phyloP scores from a whole-genome alignment of 2,888 invertebrate genomes.

The Cinara cedri region DNA sequence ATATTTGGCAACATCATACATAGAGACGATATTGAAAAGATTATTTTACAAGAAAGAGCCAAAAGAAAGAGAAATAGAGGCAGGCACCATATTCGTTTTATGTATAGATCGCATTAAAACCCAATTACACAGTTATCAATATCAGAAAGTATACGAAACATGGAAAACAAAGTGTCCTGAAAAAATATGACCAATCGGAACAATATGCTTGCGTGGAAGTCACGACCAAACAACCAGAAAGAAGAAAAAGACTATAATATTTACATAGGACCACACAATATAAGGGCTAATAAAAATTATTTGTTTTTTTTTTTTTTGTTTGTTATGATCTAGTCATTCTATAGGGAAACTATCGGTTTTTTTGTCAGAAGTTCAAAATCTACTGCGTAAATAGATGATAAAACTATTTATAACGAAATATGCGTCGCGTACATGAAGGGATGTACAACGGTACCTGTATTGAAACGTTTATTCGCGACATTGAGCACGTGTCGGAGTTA shows the following conservation, averaged over 20 bases:
- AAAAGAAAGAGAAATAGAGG: slow-evolving; percentile 3
- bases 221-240: neutral
- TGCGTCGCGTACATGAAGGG: no score
- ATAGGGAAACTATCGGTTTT: no score
- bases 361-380: no score
- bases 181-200: no score
- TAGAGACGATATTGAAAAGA: slow-evolving; percentile 15
- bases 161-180: neutral
- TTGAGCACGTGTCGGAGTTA: slow-evolving; percentile 3
- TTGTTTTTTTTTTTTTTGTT: no score
- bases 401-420: no score
- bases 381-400: no score
- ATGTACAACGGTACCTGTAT: no score
- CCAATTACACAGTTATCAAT: slow-evolving; percentile 7
- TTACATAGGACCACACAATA: no score
- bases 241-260: slow-evolving; percentile 74
- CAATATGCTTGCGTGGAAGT: slow-evolving; percentile 16
- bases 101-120: slow-evolving; percentile 1
- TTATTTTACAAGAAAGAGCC: neutral
- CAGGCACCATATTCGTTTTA: neutral
- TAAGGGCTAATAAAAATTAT: no score
- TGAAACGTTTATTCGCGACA: slow-evolving; percentile 20
- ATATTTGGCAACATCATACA: neutral
- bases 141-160: neutral
- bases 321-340: no score